phyloP scores from a whole-genome alignment of 2,888 invertebrate species.

The Torymus tubicola region DNA sequence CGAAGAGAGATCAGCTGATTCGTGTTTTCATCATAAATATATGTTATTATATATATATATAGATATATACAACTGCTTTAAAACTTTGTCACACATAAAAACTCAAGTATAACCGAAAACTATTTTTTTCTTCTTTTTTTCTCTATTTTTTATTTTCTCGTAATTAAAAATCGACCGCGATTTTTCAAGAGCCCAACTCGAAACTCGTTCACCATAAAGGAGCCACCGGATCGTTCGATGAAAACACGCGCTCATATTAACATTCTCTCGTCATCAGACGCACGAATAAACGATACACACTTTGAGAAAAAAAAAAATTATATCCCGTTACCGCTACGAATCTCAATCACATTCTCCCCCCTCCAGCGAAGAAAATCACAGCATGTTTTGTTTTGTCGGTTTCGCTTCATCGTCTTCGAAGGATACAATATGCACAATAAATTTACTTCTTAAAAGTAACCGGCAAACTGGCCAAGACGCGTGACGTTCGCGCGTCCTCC shows the following conservation, averaged over 20 bases:
- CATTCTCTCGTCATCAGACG: conserved; percentile 3
- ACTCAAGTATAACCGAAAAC: conserved; percentile 12
- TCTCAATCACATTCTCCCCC: conserved; percentile 53
- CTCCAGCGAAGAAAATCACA: conserved; percentile 71
- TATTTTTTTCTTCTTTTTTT: conserved; percentile 28
- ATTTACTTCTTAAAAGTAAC: conserved; percentile 25
- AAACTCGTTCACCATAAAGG: conserved; percentile 43
- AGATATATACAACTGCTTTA: conserved; percentile 32
- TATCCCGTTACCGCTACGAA: conserved; percentile 23
- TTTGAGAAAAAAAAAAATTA: too few relatives aligned
- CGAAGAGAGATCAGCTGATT: conserved; percentile 33
- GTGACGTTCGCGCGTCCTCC: conserved; percentile 28
- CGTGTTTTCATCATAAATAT: conserved; percentile 17
- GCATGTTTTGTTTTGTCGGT: conserved; percentile 63
- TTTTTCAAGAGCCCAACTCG: background rate
- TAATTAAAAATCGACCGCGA: conserved; percentile 8
- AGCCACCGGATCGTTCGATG: conserved; percentile 38
- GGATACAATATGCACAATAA: conserved; percentile 65
- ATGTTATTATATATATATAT: conserved; percentile 30
- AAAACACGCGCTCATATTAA: background rate
- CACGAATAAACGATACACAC: background rate
- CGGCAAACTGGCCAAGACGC: conserved; percentile 42
- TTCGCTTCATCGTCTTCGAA: conserved; percentile 54
- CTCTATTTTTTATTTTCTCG: conserved; percentile 5
- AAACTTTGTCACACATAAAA: conserved; percentile 1